Percentiles rank a stretch among this genome's conserved stretches.
Evolutionary conservation across 2,797 vertebrate species (phyloP).

Genomic region (Hoplostethus mediterraneus): DNA sequence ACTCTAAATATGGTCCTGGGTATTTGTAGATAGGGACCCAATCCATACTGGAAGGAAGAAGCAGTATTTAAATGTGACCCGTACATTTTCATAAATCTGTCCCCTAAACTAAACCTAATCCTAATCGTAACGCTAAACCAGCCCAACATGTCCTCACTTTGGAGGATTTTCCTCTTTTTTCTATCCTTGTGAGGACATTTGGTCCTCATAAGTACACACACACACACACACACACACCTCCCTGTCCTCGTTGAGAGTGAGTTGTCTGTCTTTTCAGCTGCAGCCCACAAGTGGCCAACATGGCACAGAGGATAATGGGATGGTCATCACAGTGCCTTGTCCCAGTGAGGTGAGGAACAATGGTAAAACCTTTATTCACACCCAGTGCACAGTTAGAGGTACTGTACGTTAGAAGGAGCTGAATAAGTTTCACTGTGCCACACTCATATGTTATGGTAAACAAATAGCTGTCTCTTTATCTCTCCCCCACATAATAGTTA

Average conservation of each 20-base stretch:
- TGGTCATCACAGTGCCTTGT: slow-evolving; percentile 62
- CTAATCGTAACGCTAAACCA: no score
- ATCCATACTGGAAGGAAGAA: no score
- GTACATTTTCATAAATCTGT: no score
- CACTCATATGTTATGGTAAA: not conserved
- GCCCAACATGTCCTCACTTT: no score
- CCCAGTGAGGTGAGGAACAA: slow-evolving; percentile 73
- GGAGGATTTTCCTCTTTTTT: no score
- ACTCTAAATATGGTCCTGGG: not conserved
- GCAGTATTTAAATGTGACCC: no score
- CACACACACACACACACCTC: slow-evolving; percentile 6
- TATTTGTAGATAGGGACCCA: no score
- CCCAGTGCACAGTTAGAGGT: not conserved
- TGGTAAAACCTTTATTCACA: not conserved
- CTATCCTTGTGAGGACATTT: no score
- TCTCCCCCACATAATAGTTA: not conserved
- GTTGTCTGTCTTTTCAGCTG: slow-evolving; percentile 69
- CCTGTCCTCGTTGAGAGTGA: slow-evolving; percentile 35
- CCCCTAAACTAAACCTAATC: no score
- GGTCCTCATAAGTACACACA: no score
- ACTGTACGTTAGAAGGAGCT: not conserved
- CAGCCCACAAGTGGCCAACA: slow-evolving; percentile 60
- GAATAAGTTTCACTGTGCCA: not conserved
- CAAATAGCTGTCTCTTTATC: not conserved
- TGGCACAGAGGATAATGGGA: slow-evolving; percentile 36